phyloP scores from a whole-genome alignment of 2,888 invertebrate species.

The Drosophila peninsularis region DNA sequence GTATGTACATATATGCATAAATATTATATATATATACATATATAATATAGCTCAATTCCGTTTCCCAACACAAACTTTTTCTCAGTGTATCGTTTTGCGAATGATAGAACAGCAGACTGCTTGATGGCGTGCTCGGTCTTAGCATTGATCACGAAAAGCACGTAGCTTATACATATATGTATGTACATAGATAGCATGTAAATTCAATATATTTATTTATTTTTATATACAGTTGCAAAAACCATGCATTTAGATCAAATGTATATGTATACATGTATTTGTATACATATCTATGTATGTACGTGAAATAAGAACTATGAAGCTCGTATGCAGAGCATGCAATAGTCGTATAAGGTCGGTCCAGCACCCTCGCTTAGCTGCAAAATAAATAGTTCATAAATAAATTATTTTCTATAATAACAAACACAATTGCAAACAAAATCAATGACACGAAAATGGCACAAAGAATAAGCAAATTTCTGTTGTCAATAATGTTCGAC shows the following conservation, averaged over 20 bases:
- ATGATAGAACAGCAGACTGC: neutral
- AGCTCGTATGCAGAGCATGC: constrained; percentile 13
- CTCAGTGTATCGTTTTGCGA: constrained; percentile 4
- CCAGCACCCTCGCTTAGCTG: constrained; percentile 34
- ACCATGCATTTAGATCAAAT: neutral
- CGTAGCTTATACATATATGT: neutral
- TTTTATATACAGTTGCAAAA: constrained; percentile 1
- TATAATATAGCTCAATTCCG: neutral
- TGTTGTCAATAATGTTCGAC: neutral
- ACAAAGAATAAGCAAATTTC: constrained; percentile 13
- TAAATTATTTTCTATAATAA: constrained; percentile 68
- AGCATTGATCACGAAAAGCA: constrained; percentile 9
- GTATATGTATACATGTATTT: neutral
- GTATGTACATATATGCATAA: neutral
- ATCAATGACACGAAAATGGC: constrained; percentile 14
- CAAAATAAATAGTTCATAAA: constrained; percentile 68
- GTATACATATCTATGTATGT: neutral
- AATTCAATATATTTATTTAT: neutral
- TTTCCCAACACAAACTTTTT: neutral
- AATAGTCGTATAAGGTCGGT: constrained; percentile 1
- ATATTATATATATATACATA: neutral
- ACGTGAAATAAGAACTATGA: neutral
- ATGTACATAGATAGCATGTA: neutral
- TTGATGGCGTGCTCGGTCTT: neutral
- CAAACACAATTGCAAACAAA: constrained; percentile 31